phyloP scores from a whole-genome alignment of 1,140 invertebrate species.

The Tyrophagus putrescentiae region DNA sequence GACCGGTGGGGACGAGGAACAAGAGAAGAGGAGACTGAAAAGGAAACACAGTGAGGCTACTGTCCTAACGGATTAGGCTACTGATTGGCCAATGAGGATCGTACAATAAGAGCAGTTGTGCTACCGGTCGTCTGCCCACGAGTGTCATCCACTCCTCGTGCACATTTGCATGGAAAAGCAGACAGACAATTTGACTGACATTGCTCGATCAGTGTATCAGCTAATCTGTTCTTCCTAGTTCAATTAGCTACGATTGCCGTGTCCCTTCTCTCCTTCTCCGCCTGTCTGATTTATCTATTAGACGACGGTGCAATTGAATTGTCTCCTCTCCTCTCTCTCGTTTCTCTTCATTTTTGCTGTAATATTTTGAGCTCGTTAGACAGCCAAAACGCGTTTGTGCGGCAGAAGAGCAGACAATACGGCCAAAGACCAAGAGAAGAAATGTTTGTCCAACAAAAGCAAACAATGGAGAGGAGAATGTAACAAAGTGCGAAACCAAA shows the following conservation, averaged over 20 bases:
- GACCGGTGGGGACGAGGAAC: no score
- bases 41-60: not conserved
- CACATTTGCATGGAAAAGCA: conserved; percentile 4
- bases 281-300: conserved; percentile 10
- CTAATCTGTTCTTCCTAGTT: not conserved
- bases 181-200: not conserved
- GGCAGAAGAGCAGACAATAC: no score
- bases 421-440: no score
- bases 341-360: no score
- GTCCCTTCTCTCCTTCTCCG: no score
- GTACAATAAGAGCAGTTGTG: no score
- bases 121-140: no score
- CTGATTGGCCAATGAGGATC: no score
- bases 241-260: conserved; percentile 4
- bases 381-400: no score
- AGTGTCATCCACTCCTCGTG: no score
- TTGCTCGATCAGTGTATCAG: not conserved
- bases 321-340: no score
- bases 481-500: not conserved
- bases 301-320: not conserved
- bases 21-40: not conserved
- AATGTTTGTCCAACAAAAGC: conserved; percentile 11
- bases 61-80: not conserved
- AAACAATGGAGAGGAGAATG: conserved; percentile 1
- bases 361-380: no score